Base-by-base conservation (phyloP, 1,140 invertebrate genomes). In the Sweltsa coloradensis region DNA sequence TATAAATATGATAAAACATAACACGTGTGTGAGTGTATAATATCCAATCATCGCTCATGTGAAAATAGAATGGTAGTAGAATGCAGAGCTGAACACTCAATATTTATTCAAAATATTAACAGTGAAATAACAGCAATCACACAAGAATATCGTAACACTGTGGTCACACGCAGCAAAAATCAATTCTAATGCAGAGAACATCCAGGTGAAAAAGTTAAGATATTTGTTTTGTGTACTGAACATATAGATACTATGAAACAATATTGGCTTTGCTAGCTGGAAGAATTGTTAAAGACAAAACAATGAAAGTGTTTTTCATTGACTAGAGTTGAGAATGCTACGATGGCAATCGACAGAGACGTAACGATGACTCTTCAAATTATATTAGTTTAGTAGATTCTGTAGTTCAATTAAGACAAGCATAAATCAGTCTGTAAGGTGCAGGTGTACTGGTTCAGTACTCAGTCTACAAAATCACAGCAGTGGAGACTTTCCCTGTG, bases 391-490 rank as follows among this genome's bases (percentile, higher is more conserved):
- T 21, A 26, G 25, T 18, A 5, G n/a, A 22, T 43, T 19, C 23
- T 23, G 16, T 16, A 14, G n/a, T 21, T n/a, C 1, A 42, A 6
- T 18, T 18, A 6, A 42, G 43, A 45, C 43, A 34, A 45, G 43
- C 43, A 45, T 36, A 45, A 45, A 31, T 45, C 43, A 45, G 43
- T 45, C 43, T 45, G 43, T 45, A 34, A 26, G 29, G 26, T 45
- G 43, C 23, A 34, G 26, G 23, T n/a, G 34, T 45, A 45, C 22
- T 25, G 14, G 21, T 31, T 31, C 26, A 16, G 23, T 34, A 21
- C 29, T 45, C 43, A 45, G 43, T 45, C 43, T 45, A 45, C 26
- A 45, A 45, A 45, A 45, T 45, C 43, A 45, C 43, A 45, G 43
- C 43, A 45, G 7, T 45, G 43, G 43, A 45, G n/a, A n/a, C n/a